phyloP scores from a whole-genome alignment of 2,797 vertebrate genomes.

The Phrynocephalus vlangalii region DNA sequence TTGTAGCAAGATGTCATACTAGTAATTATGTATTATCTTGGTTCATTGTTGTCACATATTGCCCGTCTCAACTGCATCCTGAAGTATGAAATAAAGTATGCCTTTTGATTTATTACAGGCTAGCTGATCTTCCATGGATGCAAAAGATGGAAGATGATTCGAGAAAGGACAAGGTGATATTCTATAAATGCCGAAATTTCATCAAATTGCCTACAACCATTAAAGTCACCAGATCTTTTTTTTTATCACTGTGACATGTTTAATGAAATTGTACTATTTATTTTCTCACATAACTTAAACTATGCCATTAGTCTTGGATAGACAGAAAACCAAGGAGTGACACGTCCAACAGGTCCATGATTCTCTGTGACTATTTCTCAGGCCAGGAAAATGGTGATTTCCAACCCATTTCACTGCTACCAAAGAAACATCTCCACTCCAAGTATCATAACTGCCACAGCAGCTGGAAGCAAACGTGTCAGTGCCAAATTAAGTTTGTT shows the following conservation, averaged over 20 bases:
- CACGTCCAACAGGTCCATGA: slow-evolving; percentile 18
- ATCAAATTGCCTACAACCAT: slow-evolving; percentile 43
- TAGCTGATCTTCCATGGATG: slow-evolving; percentile 70
- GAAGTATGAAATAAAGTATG: slow-evolving; percentile 17
- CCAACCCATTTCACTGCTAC: not conserved
- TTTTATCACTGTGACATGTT: slow-evolving; percentile 18
- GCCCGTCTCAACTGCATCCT: not conserved
- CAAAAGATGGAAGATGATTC: slow-evolving; percentile 46
- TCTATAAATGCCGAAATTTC: slow-evolving; percentile 41
- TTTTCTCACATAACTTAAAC: slow-evolving; percentile 56
- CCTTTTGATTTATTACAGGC: slow-evolving; percentile 71
- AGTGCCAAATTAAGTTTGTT: slow-evolving; percentile 25
- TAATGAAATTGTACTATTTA: slow-evolving; percentile 70
- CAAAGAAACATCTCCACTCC: slow-evolving; percentile 7
- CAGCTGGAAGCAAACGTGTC: slow-evolving; percentile 49
- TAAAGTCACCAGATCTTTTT: slow-evolving; percentile 15
- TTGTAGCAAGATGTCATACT: not conserved
- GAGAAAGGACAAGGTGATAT: slow-evolving; percentile 40
- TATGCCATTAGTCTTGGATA: slow-evolving; percentile 33
- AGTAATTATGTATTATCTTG: not conserved
- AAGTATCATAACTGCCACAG: slow-evolving; percentile 48
- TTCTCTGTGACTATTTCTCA: slow-evolving; percentile 48
- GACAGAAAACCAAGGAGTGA: slow-evolving; percentile 39
- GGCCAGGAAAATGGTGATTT: slow-evolving; percentile 55
- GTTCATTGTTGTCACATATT: not conserved